These are phyloP conservation scores for Naja naja DNA, from an alignment of 2,113 vertebrate species.

Conservation along the genomic window DNA sequence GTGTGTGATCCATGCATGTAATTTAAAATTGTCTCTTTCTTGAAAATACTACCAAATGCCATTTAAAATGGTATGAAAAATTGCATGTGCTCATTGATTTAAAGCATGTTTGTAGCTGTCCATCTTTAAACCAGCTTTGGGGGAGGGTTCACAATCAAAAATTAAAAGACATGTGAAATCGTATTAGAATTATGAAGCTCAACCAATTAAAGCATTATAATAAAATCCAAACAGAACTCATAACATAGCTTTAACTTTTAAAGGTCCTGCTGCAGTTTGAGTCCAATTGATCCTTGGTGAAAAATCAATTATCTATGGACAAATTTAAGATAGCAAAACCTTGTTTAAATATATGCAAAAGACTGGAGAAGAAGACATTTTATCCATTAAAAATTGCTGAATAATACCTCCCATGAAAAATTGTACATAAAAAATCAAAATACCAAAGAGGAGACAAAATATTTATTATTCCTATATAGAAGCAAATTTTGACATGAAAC, in stretches of 20 bases:
- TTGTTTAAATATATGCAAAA: neutral
- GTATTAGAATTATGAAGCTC: neutral
- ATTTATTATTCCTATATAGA: neutral
- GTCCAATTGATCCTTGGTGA: neutral
- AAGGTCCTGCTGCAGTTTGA: neutral
- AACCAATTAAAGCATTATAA: neutral
- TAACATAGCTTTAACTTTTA: neutral
- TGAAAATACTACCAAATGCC: neutral
- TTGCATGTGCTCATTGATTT: neutral
- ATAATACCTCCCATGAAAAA: neutral
- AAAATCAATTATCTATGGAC: neutral
- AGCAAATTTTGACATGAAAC: neutral
- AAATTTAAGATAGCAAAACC: neutral
- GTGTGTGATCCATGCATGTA: neutral
- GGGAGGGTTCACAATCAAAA: neutral
- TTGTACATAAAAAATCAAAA: neutral
- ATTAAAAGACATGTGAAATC: neutral
- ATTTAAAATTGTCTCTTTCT: neutral
- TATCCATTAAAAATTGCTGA: neutral
- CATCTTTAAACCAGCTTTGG: neutral
- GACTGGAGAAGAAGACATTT: neutral
- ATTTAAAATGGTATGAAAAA: neutral
- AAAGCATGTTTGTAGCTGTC: neutral
- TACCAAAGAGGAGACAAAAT: neutral
- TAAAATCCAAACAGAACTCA: neutral